Percentiles rank a stretch among this genome's conserved stretches.
These are phyloP conservation scores for Mythimna albipuncta DNA, from an alignment of 2,888 invertebrate genomes.

Conservation along the genomic window DNA sequence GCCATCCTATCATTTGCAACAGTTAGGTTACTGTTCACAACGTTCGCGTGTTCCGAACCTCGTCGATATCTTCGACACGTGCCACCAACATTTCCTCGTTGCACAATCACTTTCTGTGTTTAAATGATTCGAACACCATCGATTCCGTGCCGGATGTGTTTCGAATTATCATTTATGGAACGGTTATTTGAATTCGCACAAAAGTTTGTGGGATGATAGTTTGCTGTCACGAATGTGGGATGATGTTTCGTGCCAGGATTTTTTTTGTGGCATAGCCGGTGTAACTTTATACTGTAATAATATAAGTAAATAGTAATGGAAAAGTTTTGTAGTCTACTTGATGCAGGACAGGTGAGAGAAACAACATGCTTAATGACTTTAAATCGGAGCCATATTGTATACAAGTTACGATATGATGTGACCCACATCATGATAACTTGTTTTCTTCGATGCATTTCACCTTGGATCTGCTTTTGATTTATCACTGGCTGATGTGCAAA, in stretches of 20 bases:
- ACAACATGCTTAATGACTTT: conserved; percentile 14
- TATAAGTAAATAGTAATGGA: neutral
- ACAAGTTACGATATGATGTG: conserved; percentile 24
- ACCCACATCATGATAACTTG: conserved; percentile 41
- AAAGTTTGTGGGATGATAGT: conserved; percentile 18
- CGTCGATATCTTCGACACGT: conserved; percentile 58
- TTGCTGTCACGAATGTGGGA: conserved; percentile 8
- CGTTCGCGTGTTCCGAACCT: conserved; percentile 78
- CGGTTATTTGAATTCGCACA: conserved; percentile 26
- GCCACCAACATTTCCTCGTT: conserved; percentile 68
- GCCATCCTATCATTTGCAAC: conserved; percentile 75
- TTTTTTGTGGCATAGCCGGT: neutral
- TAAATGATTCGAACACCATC: conserved; percentile 53
- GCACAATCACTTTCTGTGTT: conserved; percentile 70
- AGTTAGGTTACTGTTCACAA: conserved; percentile 82
- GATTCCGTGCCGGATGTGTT: conserved; percentile 39
- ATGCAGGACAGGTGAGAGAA: conserved; percentile 16
- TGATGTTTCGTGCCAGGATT: conserved; percentile 6
- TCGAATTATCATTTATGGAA: conserved; percentile 20
- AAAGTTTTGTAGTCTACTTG: conserved; percentile 1
- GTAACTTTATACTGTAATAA: neutral
- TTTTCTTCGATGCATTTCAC: conserved; percentile 36
- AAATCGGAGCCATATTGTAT: conserved; percentile 26
- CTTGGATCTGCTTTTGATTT: conserved; percentile 27
- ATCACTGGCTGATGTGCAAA: neutral